Evolutionary conservation across 2,888 invertebrate genomes (phyloP).

Genomic region (Chrysopilus asiliformis): DNA sequence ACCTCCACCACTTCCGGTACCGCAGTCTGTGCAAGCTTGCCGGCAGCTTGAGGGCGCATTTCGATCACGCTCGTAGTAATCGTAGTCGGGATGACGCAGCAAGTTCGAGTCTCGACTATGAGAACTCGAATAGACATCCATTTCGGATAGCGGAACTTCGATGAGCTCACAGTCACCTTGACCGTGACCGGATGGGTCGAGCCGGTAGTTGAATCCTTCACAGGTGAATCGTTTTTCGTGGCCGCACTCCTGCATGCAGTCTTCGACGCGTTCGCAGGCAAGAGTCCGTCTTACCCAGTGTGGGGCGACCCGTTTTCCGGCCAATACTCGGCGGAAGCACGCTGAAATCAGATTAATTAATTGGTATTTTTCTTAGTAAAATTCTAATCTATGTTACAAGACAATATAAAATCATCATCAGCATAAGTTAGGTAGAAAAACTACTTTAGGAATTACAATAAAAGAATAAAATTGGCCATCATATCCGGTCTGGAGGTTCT

Average conservation of each 20-base stretch:
- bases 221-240: slow-evolving; percentile 61
- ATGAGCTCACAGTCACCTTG: slow-evolving; percentile 68
- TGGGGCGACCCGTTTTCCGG: slow-evolving; percentile 56
- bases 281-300: slow-evolving; percentile 54
- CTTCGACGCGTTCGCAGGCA: slow-evolving; percentile 57
- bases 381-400: no score
- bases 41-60: slow-evolving; percentile 53
- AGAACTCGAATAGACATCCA: slow-evolving; percentile 44
- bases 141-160: slow-evolving; percentile 52
- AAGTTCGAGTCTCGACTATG: slow-evolving; percentile 39
- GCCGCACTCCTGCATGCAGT: slow-evolving; percentile 63
- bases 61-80: slow-evolving; percentile 65
- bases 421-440: no score
- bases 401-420: no score
- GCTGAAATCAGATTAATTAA: no score
- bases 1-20: slow-evolving; percentile 21
- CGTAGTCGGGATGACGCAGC: slow-evolving; percentile 48
- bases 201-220: slow-evolving; percentile 75
- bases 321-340: slow-evolving; percentile 63
- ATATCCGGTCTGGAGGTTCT: no score
- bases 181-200: slow-evolving; percentile 54
- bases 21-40: slow-evolving; percentile 30
- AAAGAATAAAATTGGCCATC: no score
- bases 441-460: no score
- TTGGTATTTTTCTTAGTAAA: no score